phyloP scores from a whole-genome alignment of 2,888 invertebrate genomes.

The Callyntrura guangdongensis region DNA sequence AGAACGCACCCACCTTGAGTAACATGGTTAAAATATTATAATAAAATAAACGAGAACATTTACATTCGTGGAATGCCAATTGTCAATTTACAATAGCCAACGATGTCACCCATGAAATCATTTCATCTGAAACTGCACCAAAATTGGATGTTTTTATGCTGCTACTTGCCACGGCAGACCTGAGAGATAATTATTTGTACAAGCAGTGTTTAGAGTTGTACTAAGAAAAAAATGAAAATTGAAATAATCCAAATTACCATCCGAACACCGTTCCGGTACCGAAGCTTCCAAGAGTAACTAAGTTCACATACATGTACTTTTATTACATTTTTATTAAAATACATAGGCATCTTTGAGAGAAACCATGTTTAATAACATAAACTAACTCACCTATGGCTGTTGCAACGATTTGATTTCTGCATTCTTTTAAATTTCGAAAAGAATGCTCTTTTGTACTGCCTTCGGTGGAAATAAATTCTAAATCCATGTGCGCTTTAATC shows the following conservation, averaged over 20 bases:
- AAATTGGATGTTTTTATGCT: constrained; percentile 51
- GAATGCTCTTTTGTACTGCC: too few species aligned
- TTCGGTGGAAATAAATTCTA: background rate
- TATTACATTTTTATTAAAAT: background rate
- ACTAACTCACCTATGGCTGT: constrained; percentile 47
- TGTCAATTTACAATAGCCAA: constrained; percentile 85
- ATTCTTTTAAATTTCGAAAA: constrained; percentile 1
- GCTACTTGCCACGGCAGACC: constrained; percentile 64
- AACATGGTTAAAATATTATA: too few species aligned
- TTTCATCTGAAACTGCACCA: constrained; percentile 86
- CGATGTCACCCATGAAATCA: constrained; percentile 88
- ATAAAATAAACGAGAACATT: constrained; percentile 84
- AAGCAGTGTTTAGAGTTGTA: too few species aligned
- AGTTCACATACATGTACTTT: background rate
- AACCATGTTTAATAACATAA: too few species aligned
- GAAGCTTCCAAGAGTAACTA: constrained; percentile 64
- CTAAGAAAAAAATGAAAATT: constrained; percentile 13
- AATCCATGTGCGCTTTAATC: background rate
- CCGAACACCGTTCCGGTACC: constrained; percentile 68
- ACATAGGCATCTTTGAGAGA: too few species aligned
- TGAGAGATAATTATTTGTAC: background rate
- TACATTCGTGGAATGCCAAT: background rate
- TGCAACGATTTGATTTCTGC: constrained; percentile 56
- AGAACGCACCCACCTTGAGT: constrained; percentile 75
- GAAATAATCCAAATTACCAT: constrained; percentile 38